Conservation (phyloP, 2,797 vertebrate species). For the Taenioides sp. region DNA sequence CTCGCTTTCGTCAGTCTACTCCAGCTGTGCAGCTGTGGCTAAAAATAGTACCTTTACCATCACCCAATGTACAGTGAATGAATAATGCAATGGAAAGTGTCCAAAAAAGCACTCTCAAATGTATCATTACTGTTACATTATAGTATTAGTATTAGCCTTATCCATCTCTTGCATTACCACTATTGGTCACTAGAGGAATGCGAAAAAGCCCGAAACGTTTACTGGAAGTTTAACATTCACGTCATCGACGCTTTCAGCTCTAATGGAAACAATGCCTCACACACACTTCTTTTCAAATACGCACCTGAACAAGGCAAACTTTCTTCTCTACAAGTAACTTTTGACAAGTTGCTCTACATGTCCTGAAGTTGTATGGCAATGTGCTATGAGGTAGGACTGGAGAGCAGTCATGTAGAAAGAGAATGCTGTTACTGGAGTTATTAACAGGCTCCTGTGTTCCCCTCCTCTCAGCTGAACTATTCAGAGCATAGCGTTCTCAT, state of each 20-base stretch:
- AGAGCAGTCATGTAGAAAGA: slow-evolving; percentile 76
- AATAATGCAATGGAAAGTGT: no score
- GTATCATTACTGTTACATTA: no score
- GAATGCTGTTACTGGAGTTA: slow-evolving; percentile 76
- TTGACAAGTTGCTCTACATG: slow-evolving; percentile 65
- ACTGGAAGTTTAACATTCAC: neutral
- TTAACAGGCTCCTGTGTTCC: slow-evolving; percentile 77
- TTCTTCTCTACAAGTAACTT: slow-evolving; percentile 59
- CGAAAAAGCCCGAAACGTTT: neutral
- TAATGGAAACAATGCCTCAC: neutral
- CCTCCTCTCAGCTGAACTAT: slow-evolving; percentile 76
- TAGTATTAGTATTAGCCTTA: neutral
- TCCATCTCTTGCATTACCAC: neutral
- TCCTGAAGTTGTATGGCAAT: slow-evolving; percentile 64
- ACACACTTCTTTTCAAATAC: slow-evolving; percentile 12
- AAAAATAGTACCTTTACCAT: no score
- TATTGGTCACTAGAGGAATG: neutral
- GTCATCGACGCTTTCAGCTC: neutral
- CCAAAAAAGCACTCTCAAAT: no score
- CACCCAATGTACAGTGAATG: no score
- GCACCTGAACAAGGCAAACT: slow-evolving; percentile 50
- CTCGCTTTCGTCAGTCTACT: no score
- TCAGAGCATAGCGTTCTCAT: slow-evolving; percentile 77
- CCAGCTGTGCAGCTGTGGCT: no score
- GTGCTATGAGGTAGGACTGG: slow-evolving; percentile 56